Base-by-base conservation (phyloP, 2,113 vertebrate species). In the Sarotherodon lohbergeri region DNA sequence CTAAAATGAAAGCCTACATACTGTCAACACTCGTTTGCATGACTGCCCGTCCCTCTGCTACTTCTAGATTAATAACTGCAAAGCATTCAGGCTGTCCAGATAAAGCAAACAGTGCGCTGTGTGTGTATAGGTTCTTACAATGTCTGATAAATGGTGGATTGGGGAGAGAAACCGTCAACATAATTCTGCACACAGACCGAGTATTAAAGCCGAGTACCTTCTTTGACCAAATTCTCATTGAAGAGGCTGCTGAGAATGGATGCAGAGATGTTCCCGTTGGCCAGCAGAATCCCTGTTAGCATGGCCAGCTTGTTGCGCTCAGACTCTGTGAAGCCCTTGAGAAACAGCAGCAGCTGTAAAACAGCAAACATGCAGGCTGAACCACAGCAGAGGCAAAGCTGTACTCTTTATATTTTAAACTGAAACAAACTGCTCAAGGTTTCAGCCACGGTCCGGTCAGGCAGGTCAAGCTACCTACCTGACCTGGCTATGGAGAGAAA, bases 301-400 rank as follows among this genome's bases (percentile, higher is more conserved):
- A 99, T 99, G 94, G 98, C 98, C 97, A 99, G 93, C 94, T 99
- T 99, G 97, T 99, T 99, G 87, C 98, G 96, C 96, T 99, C 98
- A 1, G 98, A 99, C 96, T 99, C 98, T 1, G 98, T 97, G 96
- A 99, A 99, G 89, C 98, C 98, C 93, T 99, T 99, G 93, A 99
- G 96, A 96, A 99, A 99, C 92, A 99, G 96, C 96, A 99, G 96
- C 97, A 99, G 95, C 99, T 99, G 93, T 73, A 93, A 93, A 55
- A 85, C n/a, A 89, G 57, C 16, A 92, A 93, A 87, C 22, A 80
- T 9, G 4, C 22, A 81, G 34, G 12, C 16, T 80, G 50, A 87
- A 90, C n/a, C 9, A 16, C 91, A 3, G 57, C 7, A 66, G 4
- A 29, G 19, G 66, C 5, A 16, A 57, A 39, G 1, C 7, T 8